Evolutionary conservation across 2,113 vertebrate genomes (phyloP), one percentile per base, ranked within the genome.

Genomic region (Physeter macrocephalus): DNA sequence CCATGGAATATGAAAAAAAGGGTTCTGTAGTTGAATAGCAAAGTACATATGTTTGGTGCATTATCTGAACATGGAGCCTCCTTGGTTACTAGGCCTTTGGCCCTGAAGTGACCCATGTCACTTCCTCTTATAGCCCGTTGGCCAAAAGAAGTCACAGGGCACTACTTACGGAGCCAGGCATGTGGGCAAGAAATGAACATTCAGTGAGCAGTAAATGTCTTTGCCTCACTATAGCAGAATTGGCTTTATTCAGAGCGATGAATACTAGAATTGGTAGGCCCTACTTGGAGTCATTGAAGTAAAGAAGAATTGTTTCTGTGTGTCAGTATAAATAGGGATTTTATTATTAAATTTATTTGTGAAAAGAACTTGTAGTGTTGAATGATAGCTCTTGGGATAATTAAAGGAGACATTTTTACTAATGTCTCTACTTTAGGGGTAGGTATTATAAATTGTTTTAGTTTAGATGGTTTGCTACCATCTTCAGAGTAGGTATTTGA

Each of bases 281-380:
- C 59, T 88, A 41, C 36, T 59, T 97, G 27, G 52, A 96, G 13
- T 96, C 34, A 62, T 4, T 81, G 41, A 96, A 93, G 31, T 59
- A 61, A 75, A 84, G 77, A 75, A 39, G 23, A 90, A 86, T 82
- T 95, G 8, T 66, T 88, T 92, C 85, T 82, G 39, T 86, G 41
- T 83, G 54, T 90, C 39, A 34, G 4, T 85, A 66, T 95, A 92
- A 93, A 57, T 94, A 61, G 23, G 72, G 78, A 67, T 80, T 92
- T 95, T 91, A 88, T 87, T 88, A 39, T 69, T 94, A 72, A 94
- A 86, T 75, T 94, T 59, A 88, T 71, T 87, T 93, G 43, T 94
- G 49, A 78, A 85, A 91, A 78, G 43, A 95, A 85, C 34, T 85
- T 97, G 8, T 64, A 91, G 36, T 89, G 36, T 29, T 95, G 66